Base-by-base conservation (phyloP, 1,140 invertebrate species). In the Melipona quadrifasciata region DNA sequence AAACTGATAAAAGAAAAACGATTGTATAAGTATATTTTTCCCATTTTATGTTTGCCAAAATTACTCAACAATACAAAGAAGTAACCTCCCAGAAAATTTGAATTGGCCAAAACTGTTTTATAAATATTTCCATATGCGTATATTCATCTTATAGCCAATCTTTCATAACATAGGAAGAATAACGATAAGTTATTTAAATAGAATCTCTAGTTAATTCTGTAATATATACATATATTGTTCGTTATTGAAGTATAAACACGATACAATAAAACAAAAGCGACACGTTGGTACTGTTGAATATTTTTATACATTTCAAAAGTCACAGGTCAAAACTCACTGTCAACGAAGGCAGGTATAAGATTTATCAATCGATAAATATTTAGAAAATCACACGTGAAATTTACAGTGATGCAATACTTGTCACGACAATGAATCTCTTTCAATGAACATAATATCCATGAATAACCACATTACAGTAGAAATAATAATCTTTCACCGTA, bases 321-420 rank as follows among this genome's bases (percentile, higher is more conserved):
- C 1, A 67, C 27, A 53, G 17, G 51, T 21, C 2, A 16, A 73
- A 68, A 14, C 14, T 81, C 21, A 61, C 6, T 80, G 27, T 17
- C 12, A 31, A 72, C 5, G 5, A 4, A 34, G 39, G 51, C 47
- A 8, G 51, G 19, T 47, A 68, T 64, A 57, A 72, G 39, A 53
- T 74, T 77, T 19, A 65, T 55, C 10, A 16, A 24, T 51, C 27
- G 21, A 79, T 0, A 4, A 67, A 55, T 2, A 1, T 47, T 19
- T 12, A 17, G 64, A 39, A 34, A 8, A 55, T 1, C 21, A 65
- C 24, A 72, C 11, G 0, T 51, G 17, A 39, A 61, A 82, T 86
- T 88, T 82, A 89, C 86, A 76, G 16, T 88, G 87, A 82, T 82
- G 86, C 70, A 86, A 88, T 79, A 51, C 31, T n/a, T 64, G 11